Conservation (phyloP, 2,797 vertebrate species). For the Euphonia xanthogaster region DNA sequence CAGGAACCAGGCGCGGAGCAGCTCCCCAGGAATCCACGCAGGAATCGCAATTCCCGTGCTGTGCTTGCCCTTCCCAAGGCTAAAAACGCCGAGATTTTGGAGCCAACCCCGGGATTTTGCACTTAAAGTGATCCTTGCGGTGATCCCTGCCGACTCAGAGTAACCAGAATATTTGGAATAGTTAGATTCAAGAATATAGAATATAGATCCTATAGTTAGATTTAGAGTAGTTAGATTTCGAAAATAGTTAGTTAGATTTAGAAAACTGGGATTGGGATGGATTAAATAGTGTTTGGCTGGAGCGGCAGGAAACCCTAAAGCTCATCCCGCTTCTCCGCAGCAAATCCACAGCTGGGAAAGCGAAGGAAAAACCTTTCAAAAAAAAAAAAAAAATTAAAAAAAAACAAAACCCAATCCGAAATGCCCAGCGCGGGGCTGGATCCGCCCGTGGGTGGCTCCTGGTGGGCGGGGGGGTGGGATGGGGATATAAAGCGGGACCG, state of each 20-base stretch:
- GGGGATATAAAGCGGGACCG: accelerated
- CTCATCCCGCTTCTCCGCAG: not conserved
- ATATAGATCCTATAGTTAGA: not conserved
- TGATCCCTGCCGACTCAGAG: not conserved
- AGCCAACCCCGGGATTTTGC: accelerated
- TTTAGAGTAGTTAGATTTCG: not conserved
- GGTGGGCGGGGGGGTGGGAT: not conserved
- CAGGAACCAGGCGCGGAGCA: not conserved
- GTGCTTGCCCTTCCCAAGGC: accelerated
- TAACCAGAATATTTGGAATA: not conserved
- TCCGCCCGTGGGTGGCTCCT: not conserved
- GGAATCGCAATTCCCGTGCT: not conserved
- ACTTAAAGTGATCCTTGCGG: accelerated
- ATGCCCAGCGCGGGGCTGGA: not conserved
- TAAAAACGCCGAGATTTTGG: not conserved
- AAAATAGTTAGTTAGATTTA: too few species aligned
- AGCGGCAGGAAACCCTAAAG: accelerated
- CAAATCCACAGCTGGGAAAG: not conserved
- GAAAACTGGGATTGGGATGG: not conserved
- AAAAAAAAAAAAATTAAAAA: not conserved
- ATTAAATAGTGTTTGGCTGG: accelerated
- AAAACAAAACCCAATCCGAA: too few species aligned
- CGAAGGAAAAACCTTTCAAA: not conserved
- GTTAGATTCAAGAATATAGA: not conserved
- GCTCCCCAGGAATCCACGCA: accelerated